These are phyloP conservation scores for Amphipyra tragopoginis DNA, from an alignment of 2,888 invertebrate species.

Conservation along the genomic window DNA sequence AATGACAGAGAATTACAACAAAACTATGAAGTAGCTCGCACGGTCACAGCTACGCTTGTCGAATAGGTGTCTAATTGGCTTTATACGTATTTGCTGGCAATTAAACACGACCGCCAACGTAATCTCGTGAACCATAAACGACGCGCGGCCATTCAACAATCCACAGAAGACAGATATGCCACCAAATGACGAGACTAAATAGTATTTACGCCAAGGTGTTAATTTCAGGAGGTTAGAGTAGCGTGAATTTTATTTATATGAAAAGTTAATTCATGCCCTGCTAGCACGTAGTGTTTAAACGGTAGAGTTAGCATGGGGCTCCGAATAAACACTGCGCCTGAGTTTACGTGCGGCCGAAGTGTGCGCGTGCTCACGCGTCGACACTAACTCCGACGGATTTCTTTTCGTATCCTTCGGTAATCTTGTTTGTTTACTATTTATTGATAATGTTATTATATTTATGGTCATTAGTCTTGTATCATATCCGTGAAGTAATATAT, in stretches of 20 bases:
- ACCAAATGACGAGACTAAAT: constrained; percentile 84
- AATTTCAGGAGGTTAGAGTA: constrained; percentile 90
- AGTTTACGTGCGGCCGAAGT: constrained; percentile 64
- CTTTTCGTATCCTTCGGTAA: constrained; percentile 48
- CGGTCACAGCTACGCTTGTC: constrained; percentile 64
- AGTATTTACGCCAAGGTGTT: constrained; percentile 89
- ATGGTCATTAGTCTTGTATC: neutral
- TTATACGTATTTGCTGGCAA: constrained; percentile 66
- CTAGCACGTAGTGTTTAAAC: constrained; percentile 89
- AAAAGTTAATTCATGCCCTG: constrained; percentile 89
- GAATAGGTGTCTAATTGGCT: constrained; percentile 68
- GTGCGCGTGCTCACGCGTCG: constrained; percentile 61
- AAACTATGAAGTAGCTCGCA: constrained; percentile 47
- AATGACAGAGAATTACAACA: constrained; percentile 32
- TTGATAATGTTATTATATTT: constrained; percentile 1
- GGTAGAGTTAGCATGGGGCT: constrained; percentile 87
- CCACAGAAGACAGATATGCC: constrained; percentile 73
- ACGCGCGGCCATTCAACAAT: constrained; percentile 58
- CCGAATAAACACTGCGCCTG: constrained; percentile 82
- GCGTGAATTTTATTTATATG: constrained; percentile 90
- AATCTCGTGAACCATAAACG: constrained; percentile 73
- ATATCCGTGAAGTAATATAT: neutral
- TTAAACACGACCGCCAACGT: constrained; percentile 65
- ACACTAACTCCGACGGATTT: constrained; percentile 38
- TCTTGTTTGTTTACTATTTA: constrained; percentile 35